These are phyloP conservation scores for Oreochromis mossambicus DNA, from an alignment of 2,797 vertebrate genomes.

Conservation along the genomic window DNA sequence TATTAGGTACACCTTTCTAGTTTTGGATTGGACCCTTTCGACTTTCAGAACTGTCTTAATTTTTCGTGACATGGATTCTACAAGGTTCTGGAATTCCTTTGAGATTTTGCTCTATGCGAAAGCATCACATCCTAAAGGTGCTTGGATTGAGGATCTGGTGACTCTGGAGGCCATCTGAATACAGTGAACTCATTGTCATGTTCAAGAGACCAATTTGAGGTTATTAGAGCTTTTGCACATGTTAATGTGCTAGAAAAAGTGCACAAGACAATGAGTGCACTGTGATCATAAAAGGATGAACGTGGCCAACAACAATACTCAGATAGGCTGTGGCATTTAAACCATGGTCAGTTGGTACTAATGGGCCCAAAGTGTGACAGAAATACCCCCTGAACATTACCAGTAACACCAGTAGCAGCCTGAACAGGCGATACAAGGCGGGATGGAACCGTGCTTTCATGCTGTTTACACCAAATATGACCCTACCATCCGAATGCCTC, in stretches of 20 bases:
- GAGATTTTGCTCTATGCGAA: neutral
- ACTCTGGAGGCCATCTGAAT: neutral
- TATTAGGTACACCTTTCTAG: neutral
- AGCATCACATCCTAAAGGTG: neutral
- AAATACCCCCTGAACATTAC: neutral
- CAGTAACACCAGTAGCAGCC: neutral
- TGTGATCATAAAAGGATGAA: neutral
- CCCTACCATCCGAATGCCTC: neutral
- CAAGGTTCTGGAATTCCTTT: neutral
- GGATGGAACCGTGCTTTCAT: neutral
- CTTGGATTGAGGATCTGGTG: neutral
- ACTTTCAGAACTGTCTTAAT: neutral
- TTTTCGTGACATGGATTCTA: neutral
- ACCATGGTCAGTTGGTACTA: neutral
- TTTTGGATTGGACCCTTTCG: neutral
- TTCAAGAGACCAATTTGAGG: neutral
- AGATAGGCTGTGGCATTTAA: neutral
- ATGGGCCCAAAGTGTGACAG: neutral
- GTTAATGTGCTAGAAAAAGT: neutral
- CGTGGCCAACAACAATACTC: neutral
- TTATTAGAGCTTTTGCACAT: neutral
- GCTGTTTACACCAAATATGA: slow-evolving; percentile 15
- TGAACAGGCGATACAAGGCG: neutral
- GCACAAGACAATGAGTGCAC: neutral
- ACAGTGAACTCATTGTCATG: neutral